Evolutionary conservation across 2,888 invertebrate species (phyloP), one percentile per base, ranked within the genome.

Genomic region (Cephus sareptanus): DNA sequence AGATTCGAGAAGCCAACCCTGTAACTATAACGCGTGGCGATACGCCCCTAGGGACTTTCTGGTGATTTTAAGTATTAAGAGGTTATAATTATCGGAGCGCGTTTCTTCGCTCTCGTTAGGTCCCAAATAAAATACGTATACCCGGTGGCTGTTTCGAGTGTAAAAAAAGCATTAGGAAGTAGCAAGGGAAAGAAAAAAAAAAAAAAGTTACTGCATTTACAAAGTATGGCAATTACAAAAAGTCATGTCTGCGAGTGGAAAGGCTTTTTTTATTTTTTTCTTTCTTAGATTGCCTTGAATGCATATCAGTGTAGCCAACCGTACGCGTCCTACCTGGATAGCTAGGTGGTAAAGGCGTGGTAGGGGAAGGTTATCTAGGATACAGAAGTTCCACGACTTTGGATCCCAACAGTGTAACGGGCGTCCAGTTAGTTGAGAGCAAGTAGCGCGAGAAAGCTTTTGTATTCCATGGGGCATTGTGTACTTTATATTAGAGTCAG

Each of bases 381-480:
- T 56, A 23, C 56, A 56, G 56, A 56, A 56, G 56, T 56, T 56
- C 23, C 56, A 56, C 23, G 56, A 56, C 56, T 23, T 56, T 56
- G 23, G 56, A 56, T 23, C 56, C 56, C 56, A 56, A 9, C 56
- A 56, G 56, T 56, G 56, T 56, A 56, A 56, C 56, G 56, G 56
- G 56, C 56, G 81, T 81, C 81, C 81, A 81, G 81, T 81, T 81
- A 81, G 80, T 80, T 76, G 9, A 23, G 79, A 79, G 81, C 81
- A 81, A 81, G 80, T 81, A 81, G 81, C 79, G 79, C 79, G 77
- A 81, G 78, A 75, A 56, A 75, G 81, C 81, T 81, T 81, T 81
- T 81, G 81, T 81, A 81, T 80, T 81, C 81, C 81, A 80, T 79
- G 79, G 79, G 80, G 80, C 81, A 81, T 81, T 81, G 81, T 81